Conservation (phyloP, 1,140 invertebrate genomes). For the Drosophila suzukii region DNA sequence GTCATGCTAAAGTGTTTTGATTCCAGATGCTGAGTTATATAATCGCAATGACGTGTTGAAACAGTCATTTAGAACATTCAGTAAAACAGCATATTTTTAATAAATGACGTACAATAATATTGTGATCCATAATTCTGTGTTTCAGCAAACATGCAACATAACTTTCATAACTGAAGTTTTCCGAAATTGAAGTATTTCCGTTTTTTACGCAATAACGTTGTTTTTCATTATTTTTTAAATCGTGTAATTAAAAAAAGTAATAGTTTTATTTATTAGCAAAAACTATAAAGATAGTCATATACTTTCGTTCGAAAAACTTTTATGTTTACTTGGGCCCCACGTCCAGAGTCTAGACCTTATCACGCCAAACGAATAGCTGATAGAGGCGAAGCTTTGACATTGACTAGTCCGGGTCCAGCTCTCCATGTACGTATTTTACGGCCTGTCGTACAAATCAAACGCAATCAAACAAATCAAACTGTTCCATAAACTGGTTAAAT, state of each 20-base stretch:
- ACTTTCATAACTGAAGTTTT: not conserved
- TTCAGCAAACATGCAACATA: no score
- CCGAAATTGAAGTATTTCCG: not conserved
- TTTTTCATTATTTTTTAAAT: not conserved
- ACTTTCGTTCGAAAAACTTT: conserved; percentile 10
- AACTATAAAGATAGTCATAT: not conserved
- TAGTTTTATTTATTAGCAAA: not conserved
- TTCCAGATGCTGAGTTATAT: not conserved
- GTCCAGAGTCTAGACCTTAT: conserved; percentile 46
- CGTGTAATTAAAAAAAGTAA: not conserved
- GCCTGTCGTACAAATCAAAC: conserved; percentile 7
- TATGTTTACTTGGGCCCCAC: conserved; percentile 11
- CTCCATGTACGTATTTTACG: conserved; percentile 5
- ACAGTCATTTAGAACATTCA: not conserved
- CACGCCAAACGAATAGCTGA: conserved; percentile 29
- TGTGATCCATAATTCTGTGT: no score
- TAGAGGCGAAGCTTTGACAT: conserved; percentile 48
- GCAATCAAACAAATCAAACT: conserved; percentile 16
- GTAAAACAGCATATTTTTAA: no score
- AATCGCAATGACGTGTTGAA: not conserved
- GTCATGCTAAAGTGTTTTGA: not conserved
- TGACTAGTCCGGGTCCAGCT: conserved; percentile 44
- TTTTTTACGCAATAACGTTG: not conserved
- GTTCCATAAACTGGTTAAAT: conserved; percentile 10
- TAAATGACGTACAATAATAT: no score